Percentiles rank a stretch among this genome's conserved stretches.
Evolutionary conservation across 2,888 invertebrate genomes (phyloP).

Genomic region (Gortyna flavago): DNA sequence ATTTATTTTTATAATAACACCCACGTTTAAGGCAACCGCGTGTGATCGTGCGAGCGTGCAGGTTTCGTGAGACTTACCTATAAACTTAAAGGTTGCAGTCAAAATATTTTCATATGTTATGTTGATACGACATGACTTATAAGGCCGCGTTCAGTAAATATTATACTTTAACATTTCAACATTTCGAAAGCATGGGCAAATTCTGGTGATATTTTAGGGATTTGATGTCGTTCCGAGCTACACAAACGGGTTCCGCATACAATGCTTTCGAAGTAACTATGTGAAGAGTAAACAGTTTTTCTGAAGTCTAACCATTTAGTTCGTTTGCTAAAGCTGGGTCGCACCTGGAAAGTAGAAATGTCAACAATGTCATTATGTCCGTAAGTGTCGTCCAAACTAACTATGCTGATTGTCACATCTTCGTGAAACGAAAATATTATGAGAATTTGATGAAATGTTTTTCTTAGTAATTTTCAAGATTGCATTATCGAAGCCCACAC

Average conservation of each 20-base stretch:
- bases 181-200: constrained; percentile 55
- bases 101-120: constrained; percentile 73
- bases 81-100: constrained; percentile 73
- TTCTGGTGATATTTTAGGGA: constrained; percentile 61
- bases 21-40: constrained; percentile 80
- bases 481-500: constrained; percentile 16
- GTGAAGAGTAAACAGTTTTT: constrained; percentile 84
- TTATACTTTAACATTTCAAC: constrained; percentile 62
- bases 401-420: constrained; percentile 60
- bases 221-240: constrained; percentile 56
- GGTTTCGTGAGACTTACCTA: constrained; percentile 80
- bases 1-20: constrained; percentile 87
- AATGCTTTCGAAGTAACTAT: constrained; percentile 81
- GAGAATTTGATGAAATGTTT: constrained; percentile 48
- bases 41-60: constrained; percentile 78
- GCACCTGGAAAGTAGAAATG: constrained; percentile 84
- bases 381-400: constrained; percentile 77
- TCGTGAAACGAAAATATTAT: constrained; percentile 61
- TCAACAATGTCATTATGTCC: constrained; percentile 83
- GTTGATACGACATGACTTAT: constrained; percentile 53
- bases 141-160: constrained; percentile 70
- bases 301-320: constrained; percentile 76
- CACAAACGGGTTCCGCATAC: constrained; percentile 80
- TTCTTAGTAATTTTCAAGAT: constrained; percentile 48
- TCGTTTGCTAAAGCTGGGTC: constrained; percentile 85